Evolutionary conservation across 2,888 invertebrate species (phyloP), one percentile per base, ranked within the genome.

Genomic region (Arctia plantaginis): DNA sequence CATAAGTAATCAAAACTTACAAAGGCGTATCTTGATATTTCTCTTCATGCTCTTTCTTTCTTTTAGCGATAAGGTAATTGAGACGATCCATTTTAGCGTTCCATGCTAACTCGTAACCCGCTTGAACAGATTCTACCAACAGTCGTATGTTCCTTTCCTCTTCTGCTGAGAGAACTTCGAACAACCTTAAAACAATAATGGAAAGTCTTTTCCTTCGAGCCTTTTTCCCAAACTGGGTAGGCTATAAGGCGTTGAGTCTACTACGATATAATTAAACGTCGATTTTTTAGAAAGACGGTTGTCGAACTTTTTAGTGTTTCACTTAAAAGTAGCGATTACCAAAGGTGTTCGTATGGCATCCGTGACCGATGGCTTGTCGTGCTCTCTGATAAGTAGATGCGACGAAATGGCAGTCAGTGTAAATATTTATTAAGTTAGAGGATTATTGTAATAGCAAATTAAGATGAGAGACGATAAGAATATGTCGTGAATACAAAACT

Each of bases 21-120:
- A 95, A 80, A 0, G 95, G 94, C 0, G 91, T 90, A 47, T 93
- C 94, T 80, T 91, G 94, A 76, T 90, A 95, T 80, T 92, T 92
- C 33, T 96, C 94, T 44, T 94, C 91, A 67, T 96, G 95, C 77
- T 96, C 96, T 65, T 94, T 95, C 90, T 96, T 96, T 62, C 96
- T 86, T 77, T 96, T 95, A 0, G 91, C 95, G 66, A 95, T 89
- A 3, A 97, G 87, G 68, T 92, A 91, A 33, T 94, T 91, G 0
- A 95, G 93, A 1, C 94, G 89, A 0, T 90, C 90, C 77, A 93
- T 92, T 90, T 96, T 96, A 77, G 96, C 96, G 30, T 94, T 93
- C 92, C 96, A 94, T 51, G 94, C 86, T 0, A 89, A 87, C 7
- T 93, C 96, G 0, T 93, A 93, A 0, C 96, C 96, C 67, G 94